Base-by-base conservation (phyloP, 1,140 invertebrate species). In the Stegodyphus dumicola region DNA sequence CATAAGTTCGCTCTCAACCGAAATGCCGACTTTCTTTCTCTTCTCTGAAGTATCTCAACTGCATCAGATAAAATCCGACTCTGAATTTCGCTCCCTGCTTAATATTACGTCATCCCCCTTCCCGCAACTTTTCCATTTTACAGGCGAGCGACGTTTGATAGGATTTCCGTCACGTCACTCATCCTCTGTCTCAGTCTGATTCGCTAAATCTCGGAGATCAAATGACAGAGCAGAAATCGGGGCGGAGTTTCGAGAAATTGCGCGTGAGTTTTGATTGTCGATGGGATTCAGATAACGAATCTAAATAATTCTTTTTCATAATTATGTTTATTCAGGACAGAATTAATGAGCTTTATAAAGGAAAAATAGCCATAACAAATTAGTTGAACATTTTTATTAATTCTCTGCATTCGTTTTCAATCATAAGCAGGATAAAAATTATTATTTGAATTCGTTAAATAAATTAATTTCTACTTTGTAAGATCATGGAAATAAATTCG, bases 51-150 rank as follows among this genome's bases (percentile, higher is more conserved):
- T 33, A 33, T 33, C 33, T 33, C 33, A 33, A 33, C 33, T 33
- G 33, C 33, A 33, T 33, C 33, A 33, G 33, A 33, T 33, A 65
- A 70, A 70, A 33, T 17, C 18, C 7, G 10, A 11, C 10, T 70
- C 67, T 48, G 67, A 70, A 70, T 70, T 70, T 70, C 67, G 67
- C 67, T 70, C 67, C 48, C 13, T 70, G 13, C 18, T 17, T 11
- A 70, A 70, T 15, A 17, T 70, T 15, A 18, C 67, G 67, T 70
- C 67, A 70, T 48, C 10, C 48, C 13, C 13, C 9, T 11, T 70
- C 17, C 67, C 9, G 13, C 67, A 10, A 5, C 64, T 15, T 65
- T 9, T 33, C 67, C 17, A 15, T 70, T 17, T 51, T 9, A 53
- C n/a, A 51, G 48, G 52, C 13, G 5, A 11, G 13, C 51, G 13